Percentiles rank a stretch among this genome's conserved stretches.
Conservation (phyloP, 2,113 vertebrate genomes). For the Axis porcinus region DNA sequence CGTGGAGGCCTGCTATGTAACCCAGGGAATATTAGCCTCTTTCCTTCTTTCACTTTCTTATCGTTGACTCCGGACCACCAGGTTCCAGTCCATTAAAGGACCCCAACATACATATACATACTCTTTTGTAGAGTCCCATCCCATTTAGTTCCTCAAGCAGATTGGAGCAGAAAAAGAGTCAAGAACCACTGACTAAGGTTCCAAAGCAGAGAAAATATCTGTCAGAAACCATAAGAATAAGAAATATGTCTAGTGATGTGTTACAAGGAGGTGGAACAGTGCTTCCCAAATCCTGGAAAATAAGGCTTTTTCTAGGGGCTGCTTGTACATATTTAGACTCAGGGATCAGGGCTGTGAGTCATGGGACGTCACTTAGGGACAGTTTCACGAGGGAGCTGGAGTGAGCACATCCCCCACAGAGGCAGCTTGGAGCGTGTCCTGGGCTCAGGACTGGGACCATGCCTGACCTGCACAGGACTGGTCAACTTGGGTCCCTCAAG, state of each 20-base stretch:
- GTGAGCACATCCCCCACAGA: neutral
- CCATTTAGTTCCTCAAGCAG: neutral
- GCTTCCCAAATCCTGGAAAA: neutral
- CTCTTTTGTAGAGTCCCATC: neutral
- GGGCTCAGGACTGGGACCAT: neutral
- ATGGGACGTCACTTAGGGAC: neutral
- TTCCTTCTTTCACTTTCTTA: too few relatives aligned
- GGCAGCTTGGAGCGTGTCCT: neutral
- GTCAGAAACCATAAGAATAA: neutral
- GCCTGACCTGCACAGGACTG: neutral
- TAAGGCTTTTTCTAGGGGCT: neutral
- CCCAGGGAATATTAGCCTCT: too few relatives aligned
- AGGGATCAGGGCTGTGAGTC: neutral
- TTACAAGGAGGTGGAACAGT: neutral
- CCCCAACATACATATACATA: neutral
- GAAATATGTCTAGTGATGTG: neutral
- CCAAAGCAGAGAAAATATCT: neutral
- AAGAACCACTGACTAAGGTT: neutral
- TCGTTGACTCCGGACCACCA: too few relatives aligned
- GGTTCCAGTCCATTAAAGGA: too few relatives aligned
- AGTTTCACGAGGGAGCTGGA: neutral
- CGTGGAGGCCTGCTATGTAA: too few relatives aligned
- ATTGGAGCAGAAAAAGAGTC: neutral
- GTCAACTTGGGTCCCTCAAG: neutral
- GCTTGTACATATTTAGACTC: neutral